phyloP scores from a whole-genome alignment of 2,888 invertebrate species.

The Anarsia innoxiella region DNA sequence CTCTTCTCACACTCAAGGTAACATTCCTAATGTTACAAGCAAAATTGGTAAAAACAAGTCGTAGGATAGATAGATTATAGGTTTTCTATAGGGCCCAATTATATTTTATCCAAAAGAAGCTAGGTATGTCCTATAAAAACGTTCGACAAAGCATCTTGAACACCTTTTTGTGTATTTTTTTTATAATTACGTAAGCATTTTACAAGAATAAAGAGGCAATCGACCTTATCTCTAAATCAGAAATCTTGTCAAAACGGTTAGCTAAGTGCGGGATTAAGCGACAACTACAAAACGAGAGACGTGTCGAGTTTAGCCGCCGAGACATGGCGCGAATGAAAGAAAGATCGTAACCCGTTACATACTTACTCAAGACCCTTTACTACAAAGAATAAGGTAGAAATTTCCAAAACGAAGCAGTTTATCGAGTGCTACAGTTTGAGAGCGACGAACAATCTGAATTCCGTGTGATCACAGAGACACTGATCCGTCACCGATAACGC shows the following conservation, averaged over 20 bases:
- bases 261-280: slow-evolving; percentile 67
- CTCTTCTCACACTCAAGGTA: slow-evolving; percentile 47
- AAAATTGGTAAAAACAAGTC: too few species aligned
- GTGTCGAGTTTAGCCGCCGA: slow-evolving; percentile 32
- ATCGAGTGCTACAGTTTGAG: slow-evolving; percentile 31
- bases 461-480: slow-evolving; percentile 59
- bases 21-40: too few species aligned
- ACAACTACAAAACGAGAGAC: slow-evolving; percentile 66
- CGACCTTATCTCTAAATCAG: slow-evolving; percentile 48
- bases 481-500: slow-evolving; percentile 71
- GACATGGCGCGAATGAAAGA: too few species aligned
- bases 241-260: slow-evolving; percentile 73
- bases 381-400: slow-evolving; percentile 27
- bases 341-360: slow-evolving; percentile 15
- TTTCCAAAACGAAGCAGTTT: slow-evolving; percentile 16
- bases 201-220: neutral
- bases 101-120: too few species aligned
- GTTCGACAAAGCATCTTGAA: too few species aligned
- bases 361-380: slow-evolving; percentile 19
- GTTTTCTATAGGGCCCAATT: too few species aligned
- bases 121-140: too few species aligned
- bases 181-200: too few species aligned
- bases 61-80: too few species aligned
- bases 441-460: slow-evolving; percentile 63
- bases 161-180: too few species aligned